Percentiles rank a stretch among this genome's conserved stretches.
These are phyloP conservation scores for Smittia aterrima DNA, from an alignment of 2,888 invertebrate genomes.

Conservation along the genomic window DNA sequence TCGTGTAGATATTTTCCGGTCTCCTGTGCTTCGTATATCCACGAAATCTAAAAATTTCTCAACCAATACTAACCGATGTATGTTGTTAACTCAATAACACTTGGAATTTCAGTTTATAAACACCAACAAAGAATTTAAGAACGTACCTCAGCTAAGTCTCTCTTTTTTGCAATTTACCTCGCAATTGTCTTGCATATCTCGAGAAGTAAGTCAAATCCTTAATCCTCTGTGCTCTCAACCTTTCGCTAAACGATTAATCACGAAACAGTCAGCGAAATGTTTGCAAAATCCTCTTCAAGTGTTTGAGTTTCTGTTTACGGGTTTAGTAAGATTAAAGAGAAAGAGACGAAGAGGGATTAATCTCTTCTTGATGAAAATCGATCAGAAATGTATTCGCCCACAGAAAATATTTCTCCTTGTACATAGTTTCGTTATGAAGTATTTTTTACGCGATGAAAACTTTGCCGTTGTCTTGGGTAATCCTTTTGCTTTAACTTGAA, in stretches of 20 bases:
- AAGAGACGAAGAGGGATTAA: not conserved
- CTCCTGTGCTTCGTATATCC: not conserved
- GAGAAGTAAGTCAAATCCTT: not conserved
- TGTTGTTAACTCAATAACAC: not conserved
- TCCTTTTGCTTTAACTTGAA: not conserved
- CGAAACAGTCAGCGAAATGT: not conserved
- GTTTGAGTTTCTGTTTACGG: not conserved
- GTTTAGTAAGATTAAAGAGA: not conserved
- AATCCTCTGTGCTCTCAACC: not conserved
- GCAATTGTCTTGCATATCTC: conserved; percentile 7
- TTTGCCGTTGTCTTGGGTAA: conserved; percentile 6
- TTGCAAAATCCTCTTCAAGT: not conserved
- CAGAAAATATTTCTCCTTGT: not conserved
- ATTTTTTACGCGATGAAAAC: not conserved
- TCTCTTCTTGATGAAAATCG: not conserved
- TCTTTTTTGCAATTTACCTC: conserved; percentile 37
- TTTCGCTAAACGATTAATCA: not conserved
- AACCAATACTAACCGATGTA: not conserved
- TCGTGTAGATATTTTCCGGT: conserved; percentile 1
- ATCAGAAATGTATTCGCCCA: not conserved
- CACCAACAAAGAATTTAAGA: conserved; percentile 1
- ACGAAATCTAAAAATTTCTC: not conserved
- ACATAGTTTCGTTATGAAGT: not conserved
- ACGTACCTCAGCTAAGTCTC: conserved; percentile 29
- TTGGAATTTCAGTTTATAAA: not conserved